phyloP scores from a whole-genome alignment of 1,140 invertebrate species.

The Popillia japonica region DNA sequence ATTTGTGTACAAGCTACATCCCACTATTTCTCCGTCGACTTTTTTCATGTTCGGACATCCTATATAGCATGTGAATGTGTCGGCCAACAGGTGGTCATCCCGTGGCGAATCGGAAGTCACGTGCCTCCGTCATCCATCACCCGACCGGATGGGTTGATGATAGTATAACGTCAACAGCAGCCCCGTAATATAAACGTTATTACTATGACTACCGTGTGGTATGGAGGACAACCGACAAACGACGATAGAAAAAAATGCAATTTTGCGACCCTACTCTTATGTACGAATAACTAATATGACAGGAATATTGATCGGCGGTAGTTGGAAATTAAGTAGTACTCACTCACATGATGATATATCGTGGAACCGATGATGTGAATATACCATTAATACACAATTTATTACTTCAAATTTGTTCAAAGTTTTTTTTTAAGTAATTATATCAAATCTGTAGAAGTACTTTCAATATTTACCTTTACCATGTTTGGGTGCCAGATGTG shows the following conservation, averaged over 20 bases:
- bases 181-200: constrained; percentile 31
- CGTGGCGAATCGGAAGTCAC: constrained; percentile 30
- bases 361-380: too few species aligned
- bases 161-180: constrained; percentile 14
- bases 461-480: too few species aligned
- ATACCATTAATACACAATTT: too few species aligned
- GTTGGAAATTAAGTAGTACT: constrained; percentile 16
- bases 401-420: too few species aligned
- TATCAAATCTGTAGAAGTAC: too few species aligned
- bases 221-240: background rate
- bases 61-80: constrained; percentile 17
- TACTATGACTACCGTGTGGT: background rate
- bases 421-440: too few species aligned
- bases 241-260: constrained; percentile 19
- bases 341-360: background rate
- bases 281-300: constrained; percentile 27
- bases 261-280: background rate
- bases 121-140: constrained; percentile 32
- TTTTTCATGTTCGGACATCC: background rate
- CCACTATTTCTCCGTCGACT: background rate
- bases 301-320: constrained; percentile 21
- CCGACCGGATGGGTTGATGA: constrained; percentile 21
- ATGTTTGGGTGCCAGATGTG: too few species aligned
- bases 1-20: background rate
- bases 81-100: constrained; percentile 25